Base-by-base conservation (phyloP, 2,113 vertebrate genomes). In the Bujurquina vittata region DNA sequence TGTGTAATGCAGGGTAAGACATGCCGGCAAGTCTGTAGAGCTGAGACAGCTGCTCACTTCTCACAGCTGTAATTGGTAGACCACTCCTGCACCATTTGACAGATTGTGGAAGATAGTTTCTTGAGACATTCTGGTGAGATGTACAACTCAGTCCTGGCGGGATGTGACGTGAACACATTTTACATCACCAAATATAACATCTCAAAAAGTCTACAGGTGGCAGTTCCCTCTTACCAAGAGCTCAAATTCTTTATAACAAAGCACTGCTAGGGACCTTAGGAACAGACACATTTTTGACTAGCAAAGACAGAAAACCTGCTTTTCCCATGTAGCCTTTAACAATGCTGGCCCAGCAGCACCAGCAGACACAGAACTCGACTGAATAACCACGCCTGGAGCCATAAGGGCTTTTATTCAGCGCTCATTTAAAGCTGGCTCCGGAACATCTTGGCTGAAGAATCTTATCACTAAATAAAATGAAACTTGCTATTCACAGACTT, bases 41-140 rank as follows among this genome's bases (percentile, higher is more conserved):
- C 84, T 4, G n/a, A 88, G 94, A 92, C 91, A 94, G 92, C 91
- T 86, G 80, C 88, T 88, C 77, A 11, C 84, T 76, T 69, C 91
- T 86, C 90, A 33, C 62, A 54, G 84, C 90, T 86, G 85, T 94
- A 94, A 94, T 94, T 94, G 93, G 92, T 91, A 52, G 89, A 90
- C 84, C 83, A 58, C 62, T 79, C 78, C 86, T 65, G 86, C 85
- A 79, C 20, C 72, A 1, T 58, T 55, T 93, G 93, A 93, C 93
- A 94, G 81, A 91, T 90, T 75, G 88, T 31, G 85, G 81, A 79
- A 85, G 90, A 83, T 86, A 83, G 86, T 86, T 89, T 81, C 88
- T 73, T 15, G 17, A 86, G 89, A 89, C 85, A 78, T 86, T 84
- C 87, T 89, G 83, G 86, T 65, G 90, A 91, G 85, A 90, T 86